These are phyloP conservation scores for Chesias legatella DNA, from an alignment of 2,888 invertebrate species.

Conservation along the genomic window DNA sequence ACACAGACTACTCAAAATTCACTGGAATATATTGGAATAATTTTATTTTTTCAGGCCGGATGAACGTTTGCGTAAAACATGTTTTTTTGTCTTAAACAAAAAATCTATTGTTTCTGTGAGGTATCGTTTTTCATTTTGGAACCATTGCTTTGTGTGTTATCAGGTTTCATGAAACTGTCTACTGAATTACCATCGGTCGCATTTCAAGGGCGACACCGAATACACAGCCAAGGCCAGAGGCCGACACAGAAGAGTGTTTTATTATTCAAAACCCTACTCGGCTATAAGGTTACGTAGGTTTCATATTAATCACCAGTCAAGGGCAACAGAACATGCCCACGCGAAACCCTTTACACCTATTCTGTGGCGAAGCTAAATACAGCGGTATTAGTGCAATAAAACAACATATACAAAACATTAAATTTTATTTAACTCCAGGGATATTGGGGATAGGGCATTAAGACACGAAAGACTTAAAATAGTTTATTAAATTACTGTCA, in stretches of 20 bases:
- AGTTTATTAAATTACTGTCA: conserved; percentile 47
- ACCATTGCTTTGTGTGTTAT: not conserved
- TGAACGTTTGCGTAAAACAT: too few relatives aligned
- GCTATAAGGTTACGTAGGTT: conserved; percentile 28
- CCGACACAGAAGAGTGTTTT: conserved; percentile 20
- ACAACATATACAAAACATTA: conserved; percentile 51
- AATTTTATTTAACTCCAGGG: conserved; percentile 56
- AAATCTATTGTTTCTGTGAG: too few relatives aligned
- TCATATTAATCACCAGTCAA: conserved; percentile 30
- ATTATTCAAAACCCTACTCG: conserved; percentile 28
- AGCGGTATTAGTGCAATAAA: conserved; percentile 63
- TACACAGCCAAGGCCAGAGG: conserved; percentile 23
- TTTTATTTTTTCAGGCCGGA: too few relatives aligned
- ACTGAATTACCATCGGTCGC: conserved; percentile 13
- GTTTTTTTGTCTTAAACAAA: too few relatives aligned
- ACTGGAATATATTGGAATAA: too few relatives aligned
- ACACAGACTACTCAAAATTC: too few relatives aligned
- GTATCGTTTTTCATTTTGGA: not conserved
- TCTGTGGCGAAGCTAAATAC: conserved; percentile 38
- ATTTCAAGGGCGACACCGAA: conserved; percentile 25
- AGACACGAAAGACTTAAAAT: conserved; percentile 44
- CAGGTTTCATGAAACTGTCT: conserved; percentile 14
- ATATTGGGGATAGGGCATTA: conserved; percentile 37
- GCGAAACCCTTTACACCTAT: conserved; percentile 16
- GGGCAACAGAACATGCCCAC: conserved; percentile 27